phyloP scores from a whole-genome alignment of 2,888 invertebrate species.

The Fissipunctia ypsillon region DNA sequence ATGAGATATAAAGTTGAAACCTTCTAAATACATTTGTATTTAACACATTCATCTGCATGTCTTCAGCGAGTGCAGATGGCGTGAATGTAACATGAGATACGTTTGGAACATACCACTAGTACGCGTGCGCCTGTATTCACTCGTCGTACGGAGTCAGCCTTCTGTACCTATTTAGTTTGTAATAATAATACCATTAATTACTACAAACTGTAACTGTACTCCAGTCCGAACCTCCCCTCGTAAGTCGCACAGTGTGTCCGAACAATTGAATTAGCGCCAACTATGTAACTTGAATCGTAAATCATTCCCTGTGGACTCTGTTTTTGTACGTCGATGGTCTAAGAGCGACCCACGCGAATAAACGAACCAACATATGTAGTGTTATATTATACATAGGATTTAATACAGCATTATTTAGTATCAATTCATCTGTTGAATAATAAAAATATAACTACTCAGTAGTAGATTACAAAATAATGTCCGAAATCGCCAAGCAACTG shows the following conservation, averaged over 20 bases:
- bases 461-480: not conserved
- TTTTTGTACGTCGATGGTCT: slow-evolving; percentile 37
- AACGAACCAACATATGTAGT: not conserved
- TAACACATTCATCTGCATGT: too few relatives aligned
- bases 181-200: slow-evolving; percentile 33
- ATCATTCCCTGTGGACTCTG: slow-evolving; percentile 40
- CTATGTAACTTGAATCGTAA: slow-evolving; percentile 46
- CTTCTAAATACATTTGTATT: too few relatives aligned
- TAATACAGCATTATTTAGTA: not conserved
- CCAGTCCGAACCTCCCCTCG: slow-evolving; percentile 17
- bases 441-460: not conserved
- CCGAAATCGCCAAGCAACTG: not conserved
- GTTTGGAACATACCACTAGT: too few relatives aligned
- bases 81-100: too few relatives aligned
- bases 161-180: not conserved
- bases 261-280: slow-evolving; percentile 56
- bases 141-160: not conserved
- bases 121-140: too few relatives aligned
- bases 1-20: too few relatives aligned
- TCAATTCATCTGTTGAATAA: too few relatives aligned
- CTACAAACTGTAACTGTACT: slow-evolving; percentile 4
- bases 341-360: slow-evolving; percentile 2
- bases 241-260: slow-evolving; percentile 1
- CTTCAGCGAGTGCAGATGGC: too few relatives aligned
- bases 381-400: too few relatives aligned